phyloP scores from a whole-genome alignment of 1,140 invertebrate genomes.

The Paraescarpia echinospica region DNA sequence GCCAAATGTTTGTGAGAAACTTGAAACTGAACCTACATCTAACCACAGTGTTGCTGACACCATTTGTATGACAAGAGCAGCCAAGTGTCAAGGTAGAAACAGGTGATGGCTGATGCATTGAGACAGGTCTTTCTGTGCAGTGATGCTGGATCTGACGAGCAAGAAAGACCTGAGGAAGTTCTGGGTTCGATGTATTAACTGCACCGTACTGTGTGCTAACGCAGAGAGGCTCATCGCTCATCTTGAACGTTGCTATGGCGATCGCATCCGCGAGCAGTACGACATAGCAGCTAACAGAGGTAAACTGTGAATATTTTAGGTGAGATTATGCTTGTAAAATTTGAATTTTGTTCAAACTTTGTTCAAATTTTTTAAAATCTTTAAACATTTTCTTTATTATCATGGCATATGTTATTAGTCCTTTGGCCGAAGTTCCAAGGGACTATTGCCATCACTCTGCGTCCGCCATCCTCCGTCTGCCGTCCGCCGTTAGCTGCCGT shows the following conservation, averaged over 20 bases:
- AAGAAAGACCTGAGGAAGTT: constrained; percentile 50
- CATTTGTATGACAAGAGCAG: too few species aligned
- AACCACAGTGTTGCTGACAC: too few species aligned
- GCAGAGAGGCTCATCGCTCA: constrained; percentile 46
- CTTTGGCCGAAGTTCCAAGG: too few species aligned
- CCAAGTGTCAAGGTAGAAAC: not conserved
- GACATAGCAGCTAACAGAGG: constrained; percentile 43
- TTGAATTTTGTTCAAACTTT: too few species aligned
- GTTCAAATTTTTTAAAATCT: not conserved
- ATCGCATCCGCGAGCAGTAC: constrained; percentile 43
- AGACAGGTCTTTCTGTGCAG: constrained; percentile 30
- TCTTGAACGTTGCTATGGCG: constrained; percentile 50
- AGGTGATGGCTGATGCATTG: not conserved
- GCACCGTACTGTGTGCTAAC: constrained; percentile 44
- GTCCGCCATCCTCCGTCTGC: too few species aligned
- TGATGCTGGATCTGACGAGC: constrained; percentile 43
- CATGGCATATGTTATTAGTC: not conserved
- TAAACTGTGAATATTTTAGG: constrained; percentile 20
- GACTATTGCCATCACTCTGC: too few species aligned
- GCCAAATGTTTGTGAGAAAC: too few species aligned
- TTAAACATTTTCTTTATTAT: not conserved
- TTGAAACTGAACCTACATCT: too few species aligned
- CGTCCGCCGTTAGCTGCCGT: too few species aligned
- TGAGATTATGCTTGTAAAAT: not conserved
- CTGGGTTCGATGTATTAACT: constrained; percentile 54